These are phyloP conservation scores for Rallus crepitans DNA, from an alignment of 2,797 vertebrate species.

Conservation along the genomic window DNA sequence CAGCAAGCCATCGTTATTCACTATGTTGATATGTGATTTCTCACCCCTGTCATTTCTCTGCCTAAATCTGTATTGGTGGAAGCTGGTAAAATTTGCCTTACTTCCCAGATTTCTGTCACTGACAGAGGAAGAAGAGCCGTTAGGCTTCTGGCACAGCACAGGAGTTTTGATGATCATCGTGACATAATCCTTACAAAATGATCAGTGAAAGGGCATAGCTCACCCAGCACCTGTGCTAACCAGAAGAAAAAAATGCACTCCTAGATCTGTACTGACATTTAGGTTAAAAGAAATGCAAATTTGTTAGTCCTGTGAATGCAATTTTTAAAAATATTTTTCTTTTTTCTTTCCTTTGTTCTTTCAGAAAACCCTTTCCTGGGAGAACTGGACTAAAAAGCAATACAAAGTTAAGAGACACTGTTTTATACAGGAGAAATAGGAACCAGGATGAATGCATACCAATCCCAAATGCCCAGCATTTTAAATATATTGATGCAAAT, in stretches of 20 bases:
- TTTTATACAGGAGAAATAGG: not conserved
- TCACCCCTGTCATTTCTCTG: not conserved
- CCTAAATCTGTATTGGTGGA: not conserved
- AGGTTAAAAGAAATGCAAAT: not conserved
- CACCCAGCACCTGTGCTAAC: not conserved
- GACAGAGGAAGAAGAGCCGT: not conserved
- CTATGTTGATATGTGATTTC: not conserved
- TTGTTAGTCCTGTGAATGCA: not conserved
- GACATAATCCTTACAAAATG: not conserved
- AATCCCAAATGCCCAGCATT: not conserved
- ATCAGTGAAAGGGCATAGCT: not conserved
- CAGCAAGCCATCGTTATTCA: not conserved
- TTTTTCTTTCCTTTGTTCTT: not conserved
- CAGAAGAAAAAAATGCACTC: not conserved
- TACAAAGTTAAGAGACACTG: not conserved
- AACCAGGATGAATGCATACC: not conserved
- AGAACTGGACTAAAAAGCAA: not conserved
- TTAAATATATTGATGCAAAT: not conserved
- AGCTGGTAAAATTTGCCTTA: not conserved
- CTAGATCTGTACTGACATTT: not conserved
- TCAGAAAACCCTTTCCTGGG: not conserved
- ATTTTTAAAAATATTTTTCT: not conserved
- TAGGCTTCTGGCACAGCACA: not conserved
- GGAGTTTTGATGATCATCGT: not conserved
- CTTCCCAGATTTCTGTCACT: not conserved